Evolutionary conservation across 1,140 invertebrate species (phyloP).

Genomic region (Schlechtendalia chinensis): DNA sequence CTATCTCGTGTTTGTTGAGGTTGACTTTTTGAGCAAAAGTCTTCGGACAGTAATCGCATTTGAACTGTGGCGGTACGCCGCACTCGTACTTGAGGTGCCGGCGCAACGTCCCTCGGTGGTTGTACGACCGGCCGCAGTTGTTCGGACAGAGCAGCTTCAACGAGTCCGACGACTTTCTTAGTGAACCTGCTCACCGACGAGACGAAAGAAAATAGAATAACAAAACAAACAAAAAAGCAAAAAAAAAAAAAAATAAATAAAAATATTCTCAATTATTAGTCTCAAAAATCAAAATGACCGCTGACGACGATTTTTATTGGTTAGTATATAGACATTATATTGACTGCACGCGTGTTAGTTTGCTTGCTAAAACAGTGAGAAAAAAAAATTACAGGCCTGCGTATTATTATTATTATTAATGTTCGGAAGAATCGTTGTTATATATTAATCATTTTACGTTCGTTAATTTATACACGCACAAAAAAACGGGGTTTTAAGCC

Average conservation of each 20-base stretch:
- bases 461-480: background rate
- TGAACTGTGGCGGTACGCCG: conserved; percentile 51
- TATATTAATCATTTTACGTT: no score
- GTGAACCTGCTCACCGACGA: background rate
- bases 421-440: background rate
- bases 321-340: no score
- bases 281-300: background rate
- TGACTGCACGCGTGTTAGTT: no score
- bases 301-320: no score
- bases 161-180: background rate
- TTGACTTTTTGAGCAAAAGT: conserved; percentile 56
- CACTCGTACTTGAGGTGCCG: conserved; percentile 53
- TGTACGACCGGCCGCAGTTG: conserved; percentile 53
- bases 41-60: conserved; percentile 50
- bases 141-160: conserved; percentile 50
- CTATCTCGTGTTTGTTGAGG: conserved; percentile 55
- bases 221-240: background rate
- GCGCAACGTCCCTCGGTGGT: conserved; percentile 51
- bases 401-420: no score
- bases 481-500: background rate
- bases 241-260: background rate
- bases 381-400: no score
- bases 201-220: background rate
- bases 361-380: no score
- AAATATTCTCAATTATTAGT: background rate